A percentile compares a stretch with the other conserved stretches of the same genome.
phyloP scores from a whole-genome alignment of 2,797 vertebrate species.

The Danio albolineatus region DNA sequence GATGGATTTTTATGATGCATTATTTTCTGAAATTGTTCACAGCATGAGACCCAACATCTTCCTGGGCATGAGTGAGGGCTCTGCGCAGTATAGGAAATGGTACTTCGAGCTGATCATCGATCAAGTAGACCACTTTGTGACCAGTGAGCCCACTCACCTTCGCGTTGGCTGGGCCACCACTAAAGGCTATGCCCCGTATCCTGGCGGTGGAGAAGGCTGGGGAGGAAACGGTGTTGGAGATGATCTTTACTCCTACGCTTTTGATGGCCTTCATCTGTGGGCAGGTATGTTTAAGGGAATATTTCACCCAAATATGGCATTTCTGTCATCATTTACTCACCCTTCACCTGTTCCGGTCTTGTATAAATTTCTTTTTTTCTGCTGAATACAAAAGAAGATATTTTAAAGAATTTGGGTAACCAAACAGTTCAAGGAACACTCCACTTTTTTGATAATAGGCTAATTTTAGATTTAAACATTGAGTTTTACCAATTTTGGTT shows the following conservation, averaged over 20 bases:
- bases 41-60: conserved; percentile 98
- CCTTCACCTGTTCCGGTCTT: too few species aligned
- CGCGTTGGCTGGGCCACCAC: conserved; percentile 97
- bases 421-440: too few species aligned
- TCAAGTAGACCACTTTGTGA: conserved; percentile 96
- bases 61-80: conserved; percentile 94
- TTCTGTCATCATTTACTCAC: too few species aligned
- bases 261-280: conserved; percentile 98
- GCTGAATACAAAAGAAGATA: too few species aligned
- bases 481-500: too few species aligned
- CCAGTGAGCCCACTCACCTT: conserved; percentile 91
- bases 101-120: conserved; percentile 98
- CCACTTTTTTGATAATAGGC: too few species aligned
- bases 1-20: neutral
- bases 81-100: conserved; percentile 98
- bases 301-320: conserved; percentile 50
- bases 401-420: too few species aligned
- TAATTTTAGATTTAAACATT: too few species aligned
- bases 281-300: conserved; percentile 81
- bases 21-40: conserved; percentile 45
- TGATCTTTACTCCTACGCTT: conserved; percentile 95
- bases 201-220: conserved; percentile 98
- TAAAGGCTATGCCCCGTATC: conserved; percentile 97
- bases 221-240: conserved; percentile 96
- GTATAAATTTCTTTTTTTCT: too few species aligned